phyloP scores from a whole-genome alignment of 2,888 invertebrate genomes.

The Byasa hedistus region DNA sequence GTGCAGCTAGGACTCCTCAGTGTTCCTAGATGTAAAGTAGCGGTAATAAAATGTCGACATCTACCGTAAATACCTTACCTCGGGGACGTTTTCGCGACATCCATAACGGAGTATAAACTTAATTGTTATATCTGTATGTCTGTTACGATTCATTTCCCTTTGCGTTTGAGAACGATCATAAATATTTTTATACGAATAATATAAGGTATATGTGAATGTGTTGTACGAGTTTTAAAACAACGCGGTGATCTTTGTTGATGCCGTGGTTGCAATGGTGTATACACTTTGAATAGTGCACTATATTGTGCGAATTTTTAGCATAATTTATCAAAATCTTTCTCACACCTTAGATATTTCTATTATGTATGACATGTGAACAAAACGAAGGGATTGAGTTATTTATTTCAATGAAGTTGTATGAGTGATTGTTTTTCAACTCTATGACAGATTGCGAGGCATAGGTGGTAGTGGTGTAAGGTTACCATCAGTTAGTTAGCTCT shows the following conservation, averaged over 20 bases:
- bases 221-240: not conserved
- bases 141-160: constrained; percentile 1
- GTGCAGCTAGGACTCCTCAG: not conserved
- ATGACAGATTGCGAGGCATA: not conserved
- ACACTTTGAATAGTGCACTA: not conserved
- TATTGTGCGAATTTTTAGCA: not conserved
- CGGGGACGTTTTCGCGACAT: not conserved
- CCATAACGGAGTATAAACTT: not conserved
- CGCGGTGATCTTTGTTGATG: not conserved
- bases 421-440: not conserved
- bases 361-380: not conserved
- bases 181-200: constrained; percentile 1
- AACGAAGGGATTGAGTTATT: not conserved
- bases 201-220: not conserved
- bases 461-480: constrained; percentile 14
- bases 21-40: not conserved
- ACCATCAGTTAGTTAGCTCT: constrained; percentile 21
- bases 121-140: not conserved
- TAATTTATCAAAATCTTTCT: constrained; percentile 5
- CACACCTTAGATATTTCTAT: not conserved
- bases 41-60: not conserved
- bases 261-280: not conserved
- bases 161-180: not conserved
- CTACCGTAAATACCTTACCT: not conserved
- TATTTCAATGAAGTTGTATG: not conserved